Percentiles rank a stretch among this genome's conserved stretches.
These are phyloP conservation scores for Dromius quadrimaculatus DNA, from an alignment of 2,888 invertebrate species.

Conservation along the genomic window DNA sequence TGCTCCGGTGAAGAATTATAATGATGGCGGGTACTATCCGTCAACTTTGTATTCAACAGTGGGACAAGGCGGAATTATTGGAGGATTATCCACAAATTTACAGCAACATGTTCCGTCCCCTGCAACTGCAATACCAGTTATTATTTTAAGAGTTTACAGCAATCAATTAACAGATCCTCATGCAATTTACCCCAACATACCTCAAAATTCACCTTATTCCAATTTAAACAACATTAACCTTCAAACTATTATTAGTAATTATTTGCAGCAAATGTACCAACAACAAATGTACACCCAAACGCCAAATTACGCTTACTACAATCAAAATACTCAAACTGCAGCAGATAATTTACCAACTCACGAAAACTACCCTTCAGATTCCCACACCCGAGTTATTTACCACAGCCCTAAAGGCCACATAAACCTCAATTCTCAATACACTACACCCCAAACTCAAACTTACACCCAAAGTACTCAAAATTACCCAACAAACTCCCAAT, in stretches of 20 bases:
- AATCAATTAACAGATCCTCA: constrained; percentile 70
- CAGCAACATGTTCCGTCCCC: constrained; percentile 64
- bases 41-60: constrained; percentile 61
- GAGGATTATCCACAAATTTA: constrained; percentile 68
- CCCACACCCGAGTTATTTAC: constrained; percentile 72
- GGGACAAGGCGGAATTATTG: constrained; percentile 65
- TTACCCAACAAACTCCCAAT: constrained; percentile 52
- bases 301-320: background rate
- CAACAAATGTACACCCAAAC: constrained; percentile 52
- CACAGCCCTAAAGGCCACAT: constrained; percentile 52
- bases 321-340: constrained; percentile 55
- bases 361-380: constrained; percentile 72
- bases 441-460: constrained; percentile 36
- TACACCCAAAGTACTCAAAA: background rate
- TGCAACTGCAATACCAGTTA: constrained; percentile 70
- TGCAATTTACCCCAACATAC: constrained; percentile 71
- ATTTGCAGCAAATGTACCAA: constrained; percentile 65
- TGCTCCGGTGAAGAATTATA: background rate
- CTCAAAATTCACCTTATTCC: constrained; percentile 70
- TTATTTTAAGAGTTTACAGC: constrained; percentile 71
- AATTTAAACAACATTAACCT: constrained; percentile 71
- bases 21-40: constrained; percentile 48
- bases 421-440: constrained; percentile 54
- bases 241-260: constrained; percentile 70
- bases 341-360: constrained; percentile 63